Base-by-base conservation (phyloP, 2,797 vertebrate genomes). In the Anas georgica region DNA sequence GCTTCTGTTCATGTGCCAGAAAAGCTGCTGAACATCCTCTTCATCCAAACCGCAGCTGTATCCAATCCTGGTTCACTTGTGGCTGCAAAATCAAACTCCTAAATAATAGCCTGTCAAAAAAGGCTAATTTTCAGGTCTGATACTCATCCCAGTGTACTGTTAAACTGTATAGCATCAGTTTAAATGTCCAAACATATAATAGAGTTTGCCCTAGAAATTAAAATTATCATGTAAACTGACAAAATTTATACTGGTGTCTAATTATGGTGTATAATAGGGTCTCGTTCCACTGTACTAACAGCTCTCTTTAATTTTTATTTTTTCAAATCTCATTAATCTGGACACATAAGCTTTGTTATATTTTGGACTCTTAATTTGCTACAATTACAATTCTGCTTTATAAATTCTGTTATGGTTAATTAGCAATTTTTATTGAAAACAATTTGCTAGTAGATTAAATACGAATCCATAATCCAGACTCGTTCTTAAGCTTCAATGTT, bases 71-170 rank as follows among this genome's bases (percentile, higher is more conserved):
- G 6, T 68, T 93, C 37, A 17, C 58, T 66, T 62, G 37, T 55
- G 25, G 48, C 16, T 58, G 31, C 62, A 59, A 54, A 83, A 85
- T 94, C 68, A 66, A 74, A 31, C 85, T 91, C 35, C 52, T 92
- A 56, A 94, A 84, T 90, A 84, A 84, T 45, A 93, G 70, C 59
- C 72, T 93, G 91, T 94, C 88, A 86, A 39, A 67, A 70, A n/a
- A 88, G 55, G 90, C 90, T 91, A 90, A 86, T 88, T 88, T 93
- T 82, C 70, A 59, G 46, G 52, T 86, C 83, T 86, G 50, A 58
- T 95, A 39, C 41, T 91, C 26, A 16, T 79, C 48, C 35, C 70
- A 79, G 68, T 62, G 39, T 15, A 60, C 39, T 43, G 54, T 68
- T 91, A 64, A 69, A 60, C 56, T 76, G 11, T 35, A 63, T 82